Base-by-base conservation (phyloP, 1,140 invertebrate species). In the Diorhabda sublineata region DNA sequence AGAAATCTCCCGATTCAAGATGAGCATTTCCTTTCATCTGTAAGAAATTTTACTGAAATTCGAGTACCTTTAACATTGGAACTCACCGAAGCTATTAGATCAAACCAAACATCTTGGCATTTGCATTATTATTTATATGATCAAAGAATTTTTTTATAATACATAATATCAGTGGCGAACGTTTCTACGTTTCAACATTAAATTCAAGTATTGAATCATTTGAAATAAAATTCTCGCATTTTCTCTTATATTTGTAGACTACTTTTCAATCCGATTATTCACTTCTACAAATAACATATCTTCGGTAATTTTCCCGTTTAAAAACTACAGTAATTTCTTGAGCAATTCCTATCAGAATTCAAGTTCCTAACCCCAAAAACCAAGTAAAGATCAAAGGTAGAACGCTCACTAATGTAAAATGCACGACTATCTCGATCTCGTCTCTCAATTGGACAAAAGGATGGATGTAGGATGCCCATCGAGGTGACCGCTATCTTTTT, bases 21-120 rank as follows among this genome's bases (percentile, higher is more conserved):
- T 52, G n/a, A 52, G 47, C 47, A 52, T 52, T 52, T 52, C n/a
- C 47, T 52, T 52, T 52, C 47, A 52, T 52, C 47, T 52, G 47
- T 8, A 4, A 52, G n/a, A 52, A 52, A 52, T 52, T 52, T 52
- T 52, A 8, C 6, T 52, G 47, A 52, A 52, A 52, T 52, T 52
- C 47, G 47, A 52, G 47, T 52, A 52, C 47, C 47, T 52, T 4
- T 52, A 52, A 52, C 47, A 8, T 52, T n/a, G 47, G 47, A 52
- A 52, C 47, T 52, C n/a, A 52, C n/a, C n/a, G 47, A n/a, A 3
- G 47, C n/a, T 52, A 52, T 52, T 52, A 52, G 47, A 52, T 52
- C 47, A 52, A 52, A 52, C 47, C 47, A 52, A 52, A n/a, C 47
- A 52, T 52, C 47, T 52, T 52, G 47, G 47, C n/a, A 52, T 52